Evolutionary conservation across 2,888 invertebrate species (phyloP).

Genomic region (Cheilosia impressa): DNA sequence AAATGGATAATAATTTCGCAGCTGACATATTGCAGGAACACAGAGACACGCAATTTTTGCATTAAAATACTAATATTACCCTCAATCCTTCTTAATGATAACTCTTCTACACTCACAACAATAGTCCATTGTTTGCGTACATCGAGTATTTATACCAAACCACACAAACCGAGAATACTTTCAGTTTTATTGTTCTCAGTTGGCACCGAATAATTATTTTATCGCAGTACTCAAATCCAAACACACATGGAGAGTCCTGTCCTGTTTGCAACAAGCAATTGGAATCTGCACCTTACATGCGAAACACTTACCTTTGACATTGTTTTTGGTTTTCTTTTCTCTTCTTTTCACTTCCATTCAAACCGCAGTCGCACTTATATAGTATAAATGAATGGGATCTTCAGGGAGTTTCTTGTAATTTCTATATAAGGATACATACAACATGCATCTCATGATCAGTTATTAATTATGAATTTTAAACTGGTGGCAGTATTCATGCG

Average conservation of each 20-base stretch:
- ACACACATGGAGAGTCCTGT: constrained; percentile 2
- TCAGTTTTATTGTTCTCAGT: constrained; percentile 26
- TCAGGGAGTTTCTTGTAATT: not conserved
- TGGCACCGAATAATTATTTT: constrained; percentile 32
- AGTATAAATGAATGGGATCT: not conserved
- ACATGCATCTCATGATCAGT: not conserved
- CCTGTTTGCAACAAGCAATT: not conserved
- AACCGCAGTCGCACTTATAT: constrained; percentile 3
- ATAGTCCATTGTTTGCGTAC: constrained; percentile 15
- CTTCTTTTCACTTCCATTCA: constrained; percentile 1
- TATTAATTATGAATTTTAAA: constrained; percentile 14
- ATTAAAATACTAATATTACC: not conserved
- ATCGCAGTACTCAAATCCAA: constrained; percentile 1
- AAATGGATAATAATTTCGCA: not conserved
- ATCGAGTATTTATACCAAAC: not conserved
- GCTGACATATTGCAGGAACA: constrained; percentile 3
- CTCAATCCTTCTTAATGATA: constrained; percentile 5
- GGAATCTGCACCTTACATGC: not conserved
- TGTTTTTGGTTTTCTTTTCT: not conserved
- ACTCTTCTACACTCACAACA: constrained; percentile 4
- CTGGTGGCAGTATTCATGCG: not conserved
- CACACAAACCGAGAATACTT: constrained; percentile 8
- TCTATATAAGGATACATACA: not conserved
- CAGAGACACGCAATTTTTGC: not conserved
- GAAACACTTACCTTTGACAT: not conserved